Base-by-base conservation (phyloP, 2,113 vertebrate genomes). In the Pomatostomus ruficeps region DNA sequence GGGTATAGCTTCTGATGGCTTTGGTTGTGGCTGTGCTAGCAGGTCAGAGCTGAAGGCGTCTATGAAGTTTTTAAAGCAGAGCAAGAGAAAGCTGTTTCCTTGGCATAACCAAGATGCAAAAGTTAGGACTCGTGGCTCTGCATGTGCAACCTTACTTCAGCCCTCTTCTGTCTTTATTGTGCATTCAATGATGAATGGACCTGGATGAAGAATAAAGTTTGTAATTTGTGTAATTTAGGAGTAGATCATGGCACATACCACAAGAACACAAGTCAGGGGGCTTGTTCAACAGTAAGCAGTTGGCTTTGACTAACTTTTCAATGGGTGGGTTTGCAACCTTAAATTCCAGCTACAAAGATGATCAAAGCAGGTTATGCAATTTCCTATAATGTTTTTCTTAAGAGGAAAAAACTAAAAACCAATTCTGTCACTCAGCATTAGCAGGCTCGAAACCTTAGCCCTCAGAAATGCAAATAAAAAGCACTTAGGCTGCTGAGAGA, bases 401-500 rank as follows among this genome's bases (percentile, higher is more conserved):
- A 89, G 51, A 92, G 73, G 70, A 92, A 86, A 96, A 90, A 59
- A 11, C 85, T 91, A 36, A 83, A 94, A 92, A 74, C 23, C 80
- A 86, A 36, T 89, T 89, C 89, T 93, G 94, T 89, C 91, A 95
- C 65, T 94, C 92, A 92, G 91, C 91, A 88, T 91, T 92, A 95
- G 66, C 43, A 55, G n/a, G 28, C 85, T 75, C 0, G 10, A 91
- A 93, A 91, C 91, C 65, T 81, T 88, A 94, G 68, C 92, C 75
- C 72, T 88, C 66, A 91, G 85, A 90, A 90, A 66, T 22, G 75
- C 79, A 88, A 93, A 91, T 83, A 88, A 71, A 83, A 89, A 94
- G 61, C 88, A 77, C 79, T 76, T 70, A 46, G 38, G 33, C 67
- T 76, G 77, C 89, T 48, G 40, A 35, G 63, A 70, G 79, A 61